Evolutionary conservation across 2,113 vertebrate genomes (phyloP), one percentile per base, ranked within the genome.

Genomic region (Galbula dea): DNA sequence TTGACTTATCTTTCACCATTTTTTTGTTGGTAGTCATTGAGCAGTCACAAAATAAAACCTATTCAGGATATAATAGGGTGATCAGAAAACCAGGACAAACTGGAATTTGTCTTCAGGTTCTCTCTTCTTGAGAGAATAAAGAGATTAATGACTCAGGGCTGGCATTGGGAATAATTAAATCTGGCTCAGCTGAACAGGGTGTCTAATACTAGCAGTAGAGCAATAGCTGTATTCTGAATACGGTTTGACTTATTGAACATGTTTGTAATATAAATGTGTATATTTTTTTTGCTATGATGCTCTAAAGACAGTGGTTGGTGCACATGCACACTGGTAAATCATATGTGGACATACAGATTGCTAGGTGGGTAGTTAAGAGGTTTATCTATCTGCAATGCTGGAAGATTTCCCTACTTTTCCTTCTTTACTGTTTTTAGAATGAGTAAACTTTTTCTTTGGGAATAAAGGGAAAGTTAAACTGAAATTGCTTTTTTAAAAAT

Each of bases 41-140:
- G 62, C 82, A 76, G 46, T 54, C 48, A 13, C 27, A 72, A 83
- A 37, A 32, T 29, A 79, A 85, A 81, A 89, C 43, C 19, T 82
- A 12, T 59, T 91, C 9, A n/a, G 59, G n/a, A 37, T 62, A 18
- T 67, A 49, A 49, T 4, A 67, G 23, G 45, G 30, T 83, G 46
- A 74, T 91, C 43, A 3, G 3, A 89, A 92, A 94, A 88, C 13
- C 55, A 88, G 84, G 65, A 66, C 55, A 71, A 88, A 86, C 51
- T 91, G 43, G 68, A 92, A 83, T 94, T 94, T 92, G 65, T 52
- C 75, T 89, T 92, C 89, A 77, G 43, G 63, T 91, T 90, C 21
- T 51, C 82, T 80, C 51, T 90, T 86, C 55, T 69, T 85, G 59
- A 36, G n/a, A 27, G 8, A 89, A 36, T 87, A 92, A 94, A 94